These are phyloP conservation scores for Thamnophis sirtalis DNA, from an alignment of 2,113 vertebrate species.

Conservation along the genomic window DNA sequence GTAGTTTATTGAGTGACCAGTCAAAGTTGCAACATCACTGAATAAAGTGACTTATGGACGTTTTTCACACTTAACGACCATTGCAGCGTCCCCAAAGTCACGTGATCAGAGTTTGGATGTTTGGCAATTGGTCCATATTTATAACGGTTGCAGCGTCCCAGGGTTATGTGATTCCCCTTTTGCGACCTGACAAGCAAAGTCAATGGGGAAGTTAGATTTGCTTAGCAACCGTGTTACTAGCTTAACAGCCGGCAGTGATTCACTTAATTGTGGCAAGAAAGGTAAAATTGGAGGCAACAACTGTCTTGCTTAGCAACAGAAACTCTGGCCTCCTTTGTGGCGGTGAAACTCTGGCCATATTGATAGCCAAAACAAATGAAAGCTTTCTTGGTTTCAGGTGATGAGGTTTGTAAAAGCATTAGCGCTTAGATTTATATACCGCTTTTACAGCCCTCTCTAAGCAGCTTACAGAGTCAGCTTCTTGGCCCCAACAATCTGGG, in stretches of 20 bases:
- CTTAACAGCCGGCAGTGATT: not conserved
- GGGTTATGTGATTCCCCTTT: not conserved
- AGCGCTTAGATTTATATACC: too few relatives aligned
- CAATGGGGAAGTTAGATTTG: not conserved
- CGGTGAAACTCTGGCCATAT: not conserved
- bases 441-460: too few relatives aligned
- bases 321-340: not conserved
- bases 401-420: not conserved
- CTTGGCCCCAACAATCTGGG: too few relatives aligned
- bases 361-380: not conserved
- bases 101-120: not conserved
- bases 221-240: not conserved
- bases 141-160: rapidly evolving
- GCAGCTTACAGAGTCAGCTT: too few relatives aligned
- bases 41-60: not conserved
- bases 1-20: not conserved
- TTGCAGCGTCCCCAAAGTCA: not conserved
- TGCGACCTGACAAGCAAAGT: not conserved
- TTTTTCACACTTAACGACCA: not conserved
- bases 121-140: not conserved
- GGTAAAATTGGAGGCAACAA: not conserved
- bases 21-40: not conserved
- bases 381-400: not conserved
- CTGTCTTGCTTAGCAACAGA: not conserved
- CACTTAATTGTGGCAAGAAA: not conserved